Evolutionary conservation across 2,797 vertebrate species (phyloP), one percentile per base, ranked within the genome.

Genomic region (Sitta carolinensis): DNA sequence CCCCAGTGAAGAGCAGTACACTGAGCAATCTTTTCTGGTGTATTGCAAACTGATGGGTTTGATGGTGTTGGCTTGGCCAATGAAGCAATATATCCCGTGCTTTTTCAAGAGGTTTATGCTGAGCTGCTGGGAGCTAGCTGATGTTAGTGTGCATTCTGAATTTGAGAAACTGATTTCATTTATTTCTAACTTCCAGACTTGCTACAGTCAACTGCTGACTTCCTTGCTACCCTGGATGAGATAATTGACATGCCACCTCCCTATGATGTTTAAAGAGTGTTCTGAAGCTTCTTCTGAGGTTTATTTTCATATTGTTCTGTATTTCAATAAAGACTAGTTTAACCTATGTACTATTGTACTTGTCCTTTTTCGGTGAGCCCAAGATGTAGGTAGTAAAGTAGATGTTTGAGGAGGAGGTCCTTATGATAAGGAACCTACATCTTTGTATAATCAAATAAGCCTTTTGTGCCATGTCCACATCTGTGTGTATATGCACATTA

Each of bases 161-260:
- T 54, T 34, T 51, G 32, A 72, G 40, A 70, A 63, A 93, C 64
- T 94, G 19, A 92, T 54, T 38, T 87, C 12, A 15, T 73, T 62
- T 93, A 1, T 92, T 83, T 87, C 45, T 88, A 11, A 84, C 48
- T 97, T 96, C 43, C 90, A 98, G 98, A 92, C 86, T 61, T 68
- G 20, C 72, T 97, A 19, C 95, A 87, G 52, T 97, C 97, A 78
- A 93, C 96, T 81, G 52, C 96, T 69, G 97, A 97, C 55, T 92
- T 97, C 48, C 95, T 98, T 66, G 95, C 97, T 22, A 89, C 96
- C 21, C 77, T 98, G 94, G 97, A 98, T 96, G 95, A 97, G 54
- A 96, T 97, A 52, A 94, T 98, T 89, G 97, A 97, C 69, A 88
- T 98, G 92, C 97, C 97, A 32, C 94, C 96, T 83, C 70, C 84